Evolutionary conservation across 2,797 vertebrate species (phyloP).

Genomic region (Tragelaphus eurycerus): DNA sequence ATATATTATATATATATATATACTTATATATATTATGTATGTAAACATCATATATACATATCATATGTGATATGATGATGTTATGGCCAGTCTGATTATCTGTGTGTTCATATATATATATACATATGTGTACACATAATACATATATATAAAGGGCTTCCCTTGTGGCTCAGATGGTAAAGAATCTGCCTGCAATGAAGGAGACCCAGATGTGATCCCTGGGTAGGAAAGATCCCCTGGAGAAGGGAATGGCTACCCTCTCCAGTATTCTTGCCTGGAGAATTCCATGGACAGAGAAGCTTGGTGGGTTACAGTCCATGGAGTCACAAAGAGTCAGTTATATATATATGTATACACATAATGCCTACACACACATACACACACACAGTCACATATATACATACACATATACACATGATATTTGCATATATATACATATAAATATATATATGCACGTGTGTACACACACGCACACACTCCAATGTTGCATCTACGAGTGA

Average conservation of each 20-base stretch:
- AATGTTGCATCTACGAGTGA: too few relatives aligned
- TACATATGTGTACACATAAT: not conserved
- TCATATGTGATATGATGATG: not conserved
- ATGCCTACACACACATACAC: not conserved
- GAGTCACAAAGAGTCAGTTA: not conserved
- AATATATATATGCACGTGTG: not conserved
- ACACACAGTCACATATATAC: not conserved
- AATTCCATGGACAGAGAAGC: not conserved
- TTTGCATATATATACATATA: not conserved
- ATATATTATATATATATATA: not conserved
- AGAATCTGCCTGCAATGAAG: not conserved
- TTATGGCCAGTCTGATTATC: not conserved
- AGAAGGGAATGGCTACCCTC: not conserved
- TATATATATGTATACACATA: not conserved
- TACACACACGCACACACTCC: not conserved
- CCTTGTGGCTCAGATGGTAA: not conserved
- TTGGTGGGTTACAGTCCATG: not conserved
- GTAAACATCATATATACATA: not conserved
- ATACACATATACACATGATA: not conserved
- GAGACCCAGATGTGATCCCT: not conserved
- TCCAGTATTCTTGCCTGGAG: not conserved
- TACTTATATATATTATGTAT: not conserved
- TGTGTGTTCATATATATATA: rapidly evolving
- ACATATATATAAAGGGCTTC: not conserved
- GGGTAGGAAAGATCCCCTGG: not conserved